Evolutionary conservation across 2,888 invertebrate species (phyloP), one percentile per base, ranked within the genome.

Genomic region (Meta bourneti): DNA sequence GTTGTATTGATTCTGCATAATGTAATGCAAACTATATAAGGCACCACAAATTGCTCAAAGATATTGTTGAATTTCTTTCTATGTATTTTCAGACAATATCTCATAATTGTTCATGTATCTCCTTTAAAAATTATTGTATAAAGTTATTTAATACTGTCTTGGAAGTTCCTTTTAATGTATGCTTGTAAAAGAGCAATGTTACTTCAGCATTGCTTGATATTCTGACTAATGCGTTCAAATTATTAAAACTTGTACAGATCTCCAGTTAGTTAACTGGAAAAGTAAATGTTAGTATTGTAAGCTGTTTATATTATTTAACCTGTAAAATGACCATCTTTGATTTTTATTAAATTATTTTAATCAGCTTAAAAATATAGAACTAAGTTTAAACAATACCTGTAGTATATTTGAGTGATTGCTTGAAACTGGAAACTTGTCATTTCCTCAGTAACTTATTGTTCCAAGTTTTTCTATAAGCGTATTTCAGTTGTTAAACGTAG

Each of bases 1-100:
- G 20, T 34, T 79, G 79, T 79, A 61, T 34, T 79, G 20, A 77
- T 77, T 77, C n/a, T 51, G 49, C 77, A 51, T 49, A 8, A 77
- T 77, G 48, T 49, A 49, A 51, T 77, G 77, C 77, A 77, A 61
- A 78, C 54, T 78, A 79, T 51, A 51, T 69, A 61, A 69, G 79
- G 79, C 79, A 79, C 79, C 79, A 79, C 61, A 79, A 61, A 61
- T 79, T 79, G 79, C 79, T 79, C 79, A 79, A 79, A 79, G 79
- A 79, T 79, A 61, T 79, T 16, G 61, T 34, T 79, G 79, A 34
- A 79, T 49, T 77, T 77, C 48, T 79, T 79, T 69, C 69, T 61
- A 61, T 61, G 79, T 79, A 61, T 61, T 61, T 48, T 61, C 61
- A 52, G 52, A 61, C 79, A 61, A 34, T 79, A 34, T 79, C 13